Conservation (phyloP, 2,888 invertebrate species). For the Hydrotaea diabolus region DNA sequence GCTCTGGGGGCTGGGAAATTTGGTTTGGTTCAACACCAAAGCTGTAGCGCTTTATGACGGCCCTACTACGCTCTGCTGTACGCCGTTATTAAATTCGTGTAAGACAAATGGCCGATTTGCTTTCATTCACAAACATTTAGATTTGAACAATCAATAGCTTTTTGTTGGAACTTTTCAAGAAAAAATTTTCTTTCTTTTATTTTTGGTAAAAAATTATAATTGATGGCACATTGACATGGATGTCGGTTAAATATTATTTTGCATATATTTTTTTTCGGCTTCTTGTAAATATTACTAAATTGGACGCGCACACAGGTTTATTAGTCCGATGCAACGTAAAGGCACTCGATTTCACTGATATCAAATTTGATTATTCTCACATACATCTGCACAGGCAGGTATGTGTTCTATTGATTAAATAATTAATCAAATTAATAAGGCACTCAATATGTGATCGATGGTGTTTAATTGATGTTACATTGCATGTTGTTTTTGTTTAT, state of each 20-base stretch:
- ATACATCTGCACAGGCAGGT: neutral
- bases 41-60: neutral
- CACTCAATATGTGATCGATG: neutral
- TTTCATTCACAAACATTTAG: neutral
- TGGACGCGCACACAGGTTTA: neutral
- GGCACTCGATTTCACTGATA: slow-evolving; percentile 29
- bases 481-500: neutral
- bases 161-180: neutral
- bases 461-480: slow-evolving; percentile 19
- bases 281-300: too few relatives aligned
- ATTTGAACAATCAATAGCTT: neutral
- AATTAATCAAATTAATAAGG: neutral
- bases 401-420: neutral
- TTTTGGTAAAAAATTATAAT: neutral
- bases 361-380: neutral
- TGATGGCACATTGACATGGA: slow-evolving; percentile 52
- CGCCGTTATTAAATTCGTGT: neutral
- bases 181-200: neutral
- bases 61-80: neutral
- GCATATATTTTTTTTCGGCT: neutral
- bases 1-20: neutral
- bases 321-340: slow-evolving; percentile 7
- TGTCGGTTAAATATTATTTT: neutral
- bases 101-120: slow-evolving; percentile 25
- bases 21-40: slow-evolving; percentile 19